Evolutionary conservation across 2,888 invertebrate species (phyloP).

Genomic region (Hypolimnas misippus): DNA sequence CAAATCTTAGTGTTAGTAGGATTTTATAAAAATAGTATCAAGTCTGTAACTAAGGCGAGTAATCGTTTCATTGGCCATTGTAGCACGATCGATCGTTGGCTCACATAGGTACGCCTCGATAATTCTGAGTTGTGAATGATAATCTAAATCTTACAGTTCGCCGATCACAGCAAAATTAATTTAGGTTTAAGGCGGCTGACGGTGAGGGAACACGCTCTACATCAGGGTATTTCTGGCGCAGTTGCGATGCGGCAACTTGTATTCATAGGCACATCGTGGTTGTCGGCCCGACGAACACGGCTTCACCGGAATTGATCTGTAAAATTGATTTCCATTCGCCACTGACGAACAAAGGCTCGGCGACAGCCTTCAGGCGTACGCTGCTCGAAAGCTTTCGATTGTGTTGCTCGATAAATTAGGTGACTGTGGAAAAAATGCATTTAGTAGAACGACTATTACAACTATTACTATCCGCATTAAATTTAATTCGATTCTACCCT

Average conservation of each 20-base stretch:
- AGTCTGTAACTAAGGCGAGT: not conserved
- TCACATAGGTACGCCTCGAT: constrained; percentile 8
- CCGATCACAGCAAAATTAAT: constrained; percentile 77
- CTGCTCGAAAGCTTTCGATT: constrained; percentile 29
- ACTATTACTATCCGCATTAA: not conserved
- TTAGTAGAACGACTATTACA: not conserved
- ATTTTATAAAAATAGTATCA: no score
- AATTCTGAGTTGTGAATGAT: constrained; percentile 67
- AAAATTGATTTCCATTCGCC: constrained; percentile 68
- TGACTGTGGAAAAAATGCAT: constrained; percentile 18
- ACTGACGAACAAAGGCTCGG: constrained; percentile 56
- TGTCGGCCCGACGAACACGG: constrained; percentile 54
- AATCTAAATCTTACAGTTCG: constrained; percentile 69
- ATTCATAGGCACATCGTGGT: constrained; percentile 59
- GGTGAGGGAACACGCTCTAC: constrained; percentile 44
- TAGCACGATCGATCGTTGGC: not conserved
- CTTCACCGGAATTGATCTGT: constrained; percentile 60
- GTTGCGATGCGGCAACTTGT: constrained; percentile 60
- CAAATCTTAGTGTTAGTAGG: no score
- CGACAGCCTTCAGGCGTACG: constrained; percentile 32
- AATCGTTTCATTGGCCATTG: not conserved
- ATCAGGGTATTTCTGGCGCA: constrained; percentile 52
- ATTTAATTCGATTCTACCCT: not conserved
- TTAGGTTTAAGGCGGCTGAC: constrained; percentile 62
- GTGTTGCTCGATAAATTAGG: constrained; percentile 31